phyloP scores from a whole-genome alignment of 1,140 invertebrate species.

The Nymphalis io region DNA sequence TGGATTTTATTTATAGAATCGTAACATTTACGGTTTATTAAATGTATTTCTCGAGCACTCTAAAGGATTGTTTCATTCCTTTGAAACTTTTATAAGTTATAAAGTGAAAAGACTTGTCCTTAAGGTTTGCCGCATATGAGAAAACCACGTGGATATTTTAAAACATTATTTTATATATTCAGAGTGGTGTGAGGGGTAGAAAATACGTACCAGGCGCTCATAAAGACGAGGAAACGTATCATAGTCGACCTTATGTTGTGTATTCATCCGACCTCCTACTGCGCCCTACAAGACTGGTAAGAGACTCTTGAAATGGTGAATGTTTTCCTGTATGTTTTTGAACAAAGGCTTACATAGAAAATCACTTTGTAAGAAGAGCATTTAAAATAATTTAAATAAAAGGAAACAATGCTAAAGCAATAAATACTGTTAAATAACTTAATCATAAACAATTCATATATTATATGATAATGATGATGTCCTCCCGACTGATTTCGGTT shows the following conservation, averaged over 20 bases:
- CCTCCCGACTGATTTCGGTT: too few species aligned
- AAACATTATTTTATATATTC: slow-evolving; percentile 21
- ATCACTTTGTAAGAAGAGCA: neutral
- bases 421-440: neutral
- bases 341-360: neutral
- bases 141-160: slow-evolving; percentile 25
- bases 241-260: slow-evolving; percentile 56
- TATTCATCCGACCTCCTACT: slow-evolving; percentile 58
- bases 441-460: too few species aligned
- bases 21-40: slow-evolving; percentile 45
- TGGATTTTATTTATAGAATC: slow-evolving; percentile 72
- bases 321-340: slow-evolving; percentile 26
- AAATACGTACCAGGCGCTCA: slow-evolving; percentile 52
- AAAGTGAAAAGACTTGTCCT: slow-evolving; percentile 21
- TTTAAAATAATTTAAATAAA: neutral
- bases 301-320: slow-evolving; percentile 58
- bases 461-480: too few species aligned
- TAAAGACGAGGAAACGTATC: slow-evolving; percentile 62
- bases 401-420: neutral
- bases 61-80: slow-evolving; percentile 7
- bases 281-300: slow-evolving; percentile 52
- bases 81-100: slow-evolving; percentile 5
- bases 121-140: slow-evolving; percentile 29
- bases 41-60: slow-evolving; percentile 25
- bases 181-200: slow-evolving; percentile 18